phyloP scores from a whole-genome alignment of 2,888 invertebrate species.

The Oligia strigilis region DNA sequence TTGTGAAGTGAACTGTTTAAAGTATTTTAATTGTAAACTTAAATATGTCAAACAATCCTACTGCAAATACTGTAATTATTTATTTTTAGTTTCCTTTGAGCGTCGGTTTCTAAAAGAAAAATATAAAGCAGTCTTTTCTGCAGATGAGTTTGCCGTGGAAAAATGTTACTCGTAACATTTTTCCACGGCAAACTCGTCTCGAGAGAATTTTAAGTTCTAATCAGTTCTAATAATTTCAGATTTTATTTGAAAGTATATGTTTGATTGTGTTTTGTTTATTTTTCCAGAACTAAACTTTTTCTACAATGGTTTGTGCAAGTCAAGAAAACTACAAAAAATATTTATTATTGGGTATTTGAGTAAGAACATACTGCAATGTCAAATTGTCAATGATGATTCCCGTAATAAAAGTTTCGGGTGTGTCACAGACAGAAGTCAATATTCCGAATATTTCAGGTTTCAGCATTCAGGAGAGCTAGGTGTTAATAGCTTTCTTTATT shows the following conservation, averaged over 20 bases:
- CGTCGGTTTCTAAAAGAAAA: not conserved
- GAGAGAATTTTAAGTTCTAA: not conserved
- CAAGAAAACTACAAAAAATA: no score
- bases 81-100: constrained; percentile 10
- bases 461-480: not conserved
- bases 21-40: no score
- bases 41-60: constrained; percentile 7
- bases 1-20: not conserved
- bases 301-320: not conserved
- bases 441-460: not conserved
- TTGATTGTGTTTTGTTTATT: constrained; percentile 7
- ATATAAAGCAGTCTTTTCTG: not conserved
- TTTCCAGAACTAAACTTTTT: not conserved
- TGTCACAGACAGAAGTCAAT: not conserved
- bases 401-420: not conserved
- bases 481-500: not conserved
- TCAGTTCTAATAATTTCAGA: not conserved
- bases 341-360: not conserved
- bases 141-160: not conserved
- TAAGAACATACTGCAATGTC: not conserved
- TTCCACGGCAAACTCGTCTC: no score
- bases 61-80: constrained; percentile 7
- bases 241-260: not conserved
- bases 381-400: not conserved
- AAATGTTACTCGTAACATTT: not conserved